These are phyloP conservation scores for Cylloceria caligata DNA, from an alignment of 2,888 invertebrate species.

Conservation along the genomic window DNA sequence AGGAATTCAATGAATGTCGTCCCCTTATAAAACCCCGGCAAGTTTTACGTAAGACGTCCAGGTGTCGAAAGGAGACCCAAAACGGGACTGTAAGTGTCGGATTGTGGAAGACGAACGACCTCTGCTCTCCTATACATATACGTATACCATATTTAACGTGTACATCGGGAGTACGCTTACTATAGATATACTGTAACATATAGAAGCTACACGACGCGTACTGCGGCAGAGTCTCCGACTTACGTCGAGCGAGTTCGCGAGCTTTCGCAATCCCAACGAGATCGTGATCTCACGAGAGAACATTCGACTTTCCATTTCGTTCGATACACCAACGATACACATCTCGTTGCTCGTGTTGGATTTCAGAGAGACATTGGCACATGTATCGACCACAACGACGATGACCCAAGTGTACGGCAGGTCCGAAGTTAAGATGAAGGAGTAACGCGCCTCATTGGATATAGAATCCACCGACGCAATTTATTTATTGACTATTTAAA, in stretches of 20 bases:
- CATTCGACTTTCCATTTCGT: slow-evolving; percentile 76
- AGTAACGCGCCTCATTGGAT: background rate
- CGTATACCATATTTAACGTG: slow-evolving; percentile 19
- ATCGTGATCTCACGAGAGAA: slow-evolving; percentile 73
- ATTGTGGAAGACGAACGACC: slow-evolving; percentile 46
- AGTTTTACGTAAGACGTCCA: slow-evolving; percentile 33
- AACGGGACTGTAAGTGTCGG: slow-evolving; percentile 25
- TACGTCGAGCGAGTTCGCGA: slow-evolving; percentile 54
- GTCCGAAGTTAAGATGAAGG: background rate
- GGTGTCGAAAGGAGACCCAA: slow-evolving; percentile 40
- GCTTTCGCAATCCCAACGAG: slow-evolving; percentile 73
- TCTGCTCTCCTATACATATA: slow-evolving; percentile 19
- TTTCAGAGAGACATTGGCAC: slow-evolving; percentile 69
- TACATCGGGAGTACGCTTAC: slow-evolving; percentile 17
- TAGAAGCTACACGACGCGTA: slow-evolving; percentile 23
- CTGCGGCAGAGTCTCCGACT: slow-evolving; percentile 32
- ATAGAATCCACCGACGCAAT: too few species aligned
- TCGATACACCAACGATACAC: slow-evolving; percentile 68
- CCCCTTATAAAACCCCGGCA: slow-evolving; percentile 8
- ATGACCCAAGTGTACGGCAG: slow-evolving; percentile 25
- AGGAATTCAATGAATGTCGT: slow-evolving; percentile 33
- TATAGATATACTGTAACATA: background rate
- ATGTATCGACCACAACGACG: slow-evolving; percentile 41
- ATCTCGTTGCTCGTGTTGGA: slow-evolving; percentile 63
- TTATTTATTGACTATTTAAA: too few species aligned